Conservation (phyloP, 2,113 vertebrate genomes). For the Bambusicola thoracicus region DNA sequence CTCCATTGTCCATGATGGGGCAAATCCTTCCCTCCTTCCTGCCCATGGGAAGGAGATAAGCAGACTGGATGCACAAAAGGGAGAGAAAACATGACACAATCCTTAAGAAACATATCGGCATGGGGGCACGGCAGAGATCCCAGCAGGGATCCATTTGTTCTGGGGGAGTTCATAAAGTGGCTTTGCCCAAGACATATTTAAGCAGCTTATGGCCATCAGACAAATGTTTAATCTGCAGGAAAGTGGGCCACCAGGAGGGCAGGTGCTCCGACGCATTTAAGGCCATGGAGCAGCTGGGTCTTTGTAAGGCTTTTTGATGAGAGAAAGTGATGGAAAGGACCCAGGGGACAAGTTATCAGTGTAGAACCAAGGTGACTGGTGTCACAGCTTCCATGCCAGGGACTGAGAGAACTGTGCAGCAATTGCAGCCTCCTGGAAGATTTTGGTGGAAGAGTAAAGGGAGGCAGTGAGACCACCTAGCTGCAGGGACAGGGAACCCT, state of each 20-base stretch:
- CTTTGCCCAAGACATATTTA: constrained; percentile 57
- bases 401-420: background rate
- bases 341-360: background rate
- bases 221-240: constrained; percentile 50
- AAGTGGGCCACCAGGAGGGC: constrained; percentile 34
- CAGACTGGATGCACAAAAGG: background rate
- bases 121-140: background rate
- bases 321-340: background rate
- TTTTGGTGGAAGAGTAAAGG: background rate
- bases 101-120: background rate
- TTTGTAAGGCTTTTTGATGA: background rate
- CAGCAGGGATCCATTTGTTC: constrained; percentile 8
- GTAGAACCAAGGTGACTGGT: accelerated
- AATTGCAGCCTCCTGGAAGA: accelerated
- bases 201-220: constrained; percentile 58
- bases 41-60: accelerated
- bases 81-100: background rate
- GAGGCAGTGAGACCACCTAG: background rate
- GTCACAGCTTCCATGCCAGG: background rate
- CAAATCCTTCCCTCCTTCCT: background rate
- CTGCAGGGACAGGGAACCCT: background rate
- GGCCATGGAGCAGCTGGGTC: background rate
- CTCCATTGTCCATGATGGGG: background rate
- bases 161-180: background rate
- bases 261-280: background rate